Evolutionary conservation across 2,888 invertebrate genomes (phyloP).

Genomic region (Epiblema foenella): DNA sequence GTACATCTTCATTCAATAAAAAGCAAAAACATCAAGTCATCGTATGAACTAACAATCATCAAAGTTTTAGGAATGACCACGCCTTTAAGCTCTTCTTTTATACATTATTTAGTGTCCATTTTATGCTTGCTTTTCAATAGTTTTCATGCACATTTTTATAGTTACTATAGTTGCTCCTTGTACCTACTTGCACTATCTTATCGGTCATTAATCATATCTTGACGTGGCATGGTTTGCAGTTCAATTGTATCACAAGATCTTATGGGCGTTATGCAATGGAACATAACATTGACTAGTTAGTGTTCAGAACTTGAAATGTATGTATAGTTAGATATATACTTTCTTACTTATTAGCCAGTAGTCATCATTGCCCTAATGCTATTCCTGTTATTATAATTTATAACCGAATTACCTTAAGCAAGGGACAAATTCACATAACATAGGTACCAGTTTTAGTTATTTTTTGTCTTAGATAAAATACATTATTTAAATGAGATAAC

Average conservation of each 20-base stretch:
- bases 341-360: not conserved
- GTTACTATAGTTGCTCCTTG: conserved; percentile 3
- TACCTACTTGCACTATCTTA: conserved; percentile 31
- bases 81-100: not conserved
- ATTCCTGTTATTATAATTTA: not conserved
- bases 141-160: not conserved
- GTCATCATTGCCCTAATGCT: not conserved
- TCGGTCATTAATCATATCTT: conserved; percentile 38
- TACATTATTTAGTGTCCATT: not conserved
- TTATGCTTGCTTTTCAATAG: no score
- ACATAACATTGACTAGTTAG: not conserved
- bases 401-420: no score
- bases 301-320: not conserved
- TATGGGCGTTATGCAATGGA: conserved; percentile 30
- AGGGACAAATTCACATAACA: not conserved
- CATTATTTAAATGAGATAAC: not conserved
- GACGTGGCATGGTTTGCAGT: conserved; percentile 35
- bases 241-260: conserved; percentile 39
- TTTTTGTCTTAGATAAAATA: not conserved
- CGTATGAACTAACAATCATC: not conserved
- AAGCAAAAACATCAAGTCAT: not conserved
- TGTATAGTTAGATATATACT: conserved; percentile 1
- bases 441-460: not conserved
- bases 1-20: not conserved
- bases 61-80: not conserved